These are phyloP conservation scores for Eufriesea mexicana DNA, from an alignment of 1,140 invertebrate species.

Conservation along the genomic window DNA sequence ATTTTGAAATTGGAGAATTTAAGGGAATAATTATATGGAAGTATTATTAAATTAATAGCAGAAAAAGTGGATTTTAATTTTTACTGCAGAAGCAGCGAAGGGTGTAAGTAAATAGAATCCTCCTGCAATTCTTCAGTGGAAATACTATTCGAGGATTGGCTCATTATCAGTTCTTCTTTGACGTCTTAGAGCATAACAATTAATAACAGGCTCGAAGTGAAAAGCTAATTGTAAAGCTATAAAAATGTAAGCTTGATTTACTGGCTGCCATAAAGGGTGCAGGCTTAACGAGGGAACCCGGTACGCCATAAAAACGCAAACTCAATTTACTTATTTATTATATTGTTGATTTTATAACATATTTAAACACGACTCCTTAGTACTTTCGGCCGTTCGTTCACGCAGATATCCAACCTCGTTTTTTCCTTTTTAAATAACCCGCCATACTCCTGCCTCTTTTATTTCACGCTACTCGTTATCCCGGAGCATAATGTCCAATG, in stretches of 20 bases:
- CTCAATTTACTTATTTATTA: slow-evolving; percentile 14
- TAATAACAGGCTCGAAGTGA: slow-evolving; percentile 1
- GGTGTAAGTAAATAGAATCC: too few relatives aligned
- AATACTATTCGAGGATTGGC: too few relatives aligned
- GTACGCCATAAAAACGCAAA: slow-evolving; percentile 27
- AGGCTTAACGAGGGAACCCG: slow-evolving; percentile 6
- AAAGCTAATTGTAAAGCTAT: slow-evolving; percentile 19
- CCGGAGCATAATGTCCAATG: background rate
- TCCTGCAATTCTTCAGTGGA: background rate
- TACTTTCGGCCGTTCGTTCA: background rate
- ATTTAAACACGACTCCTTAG: background rate
- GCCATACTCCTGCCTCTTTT: too few relatives aligned
- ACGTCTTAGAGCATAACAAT: slow-evolving; percentile 7
- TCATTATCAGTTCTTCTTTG: slow-evolving; percentile 1
- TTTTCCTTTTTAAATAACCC: background rate
- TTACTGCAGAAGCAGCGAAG: too few relatives aligned
- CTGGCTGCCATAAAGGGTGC: background rate
- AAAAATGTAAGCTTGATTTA: slow-evolving; percentile 28
- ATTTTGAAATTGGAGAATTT: background rate
- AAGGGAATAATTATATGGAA: too few relatives aligned
- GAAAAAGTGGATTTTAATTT: too few relatives aligned
- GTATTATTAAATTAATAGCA: too few relatives aligned
- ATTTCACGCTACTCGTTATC: background rate
- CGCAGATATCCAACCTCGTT: background rate
- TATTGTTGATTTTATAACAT: slow-evolving; percentile 6